phyloP scores from a whole-genome alignment of 2,113 vertebrate genomes.

The Excalfactoria chinensis region DNA sequence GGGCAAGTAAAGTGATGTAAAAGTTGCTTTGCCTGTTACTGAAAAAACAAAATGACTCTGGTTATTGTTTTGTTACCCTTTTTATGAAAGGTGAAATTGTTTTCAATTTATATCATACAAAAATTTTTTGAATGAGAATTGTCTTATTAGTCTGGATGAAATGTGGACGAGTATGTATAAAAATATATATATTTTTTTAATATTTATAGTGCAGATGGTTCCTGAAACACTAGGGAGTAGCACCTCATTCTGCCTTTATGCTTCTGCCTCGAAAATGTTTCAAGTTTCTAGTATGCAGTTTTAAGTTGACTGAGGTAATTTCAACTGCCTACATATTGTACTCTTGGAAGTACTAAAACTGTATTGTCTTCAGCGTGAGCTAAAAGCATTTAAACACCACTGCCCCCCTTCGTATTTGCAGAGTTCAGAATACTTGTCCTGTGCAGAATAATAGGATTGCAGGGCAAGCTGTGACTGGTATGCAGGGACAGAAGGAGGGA shows the following conservation, averaged over 20 bases:
- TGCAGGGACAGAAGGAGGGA: neutral
- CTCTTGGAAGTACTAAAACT: neutral
- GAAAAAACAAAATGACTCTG: neutral
- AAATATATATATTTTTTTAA: neutral
- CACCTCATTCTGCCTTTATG: neutral
- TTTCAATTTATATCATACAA: neutral
- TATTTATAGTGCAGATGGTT: neutral
- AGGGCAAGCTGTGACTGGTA: slow-evolving; percentile 24
- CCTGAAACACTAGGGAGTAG: neutral
- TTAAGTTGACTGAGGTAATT: slow-evolving; percentile 13
- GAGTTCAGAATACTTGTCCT: neutral
- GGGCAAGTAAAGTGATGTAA: neutral
- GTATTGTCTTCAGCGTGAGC: neutral
- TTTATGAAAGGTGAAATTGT: neutral
- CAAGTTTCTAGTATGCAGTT: neutral
- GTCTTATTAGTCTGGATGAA: neutral
- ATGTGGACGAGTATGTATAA: neutral
- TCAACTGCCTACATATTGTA: neutral
- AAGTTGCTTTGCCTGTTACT: neutral
- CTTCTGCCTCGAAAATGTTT: slow-evolving; percentile 12
- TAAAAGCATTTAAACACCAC: neutral
- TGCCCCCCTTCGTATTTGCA: neutral
- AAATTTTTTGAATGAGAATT: neutral
- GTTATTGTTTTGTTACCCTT: neutral
- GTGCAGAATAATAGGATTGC: slow-evolving; percentile 8